These are phyloP conservation scores for Malurus alboscapulatus DNA, from an alignment of 2,113 vertebrate species.

Conservation along the genomic window DNA sequence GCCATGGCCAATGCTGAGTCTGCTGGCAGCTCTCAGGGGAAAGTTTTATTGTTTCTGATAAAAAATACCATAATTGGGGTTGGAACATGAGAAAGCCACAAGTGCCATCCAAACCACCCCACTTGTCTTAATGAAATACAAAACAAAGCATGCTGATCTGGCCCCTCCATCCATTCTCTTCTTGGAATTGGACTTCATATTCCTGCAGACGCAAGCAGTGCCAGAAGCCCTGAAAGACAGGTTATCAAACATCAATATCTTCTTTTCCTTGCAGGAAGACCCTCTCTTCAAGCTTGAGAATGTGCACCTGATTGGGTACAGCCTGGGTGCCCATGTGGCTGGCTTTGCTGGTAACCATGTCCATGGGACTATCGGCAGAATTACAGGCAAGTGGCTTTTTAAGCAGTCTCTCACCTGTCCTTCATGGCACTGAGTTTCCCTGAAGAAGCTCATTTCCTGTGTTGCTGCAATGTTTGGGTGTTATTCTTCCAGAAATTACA, in stretches of 20 bases:
- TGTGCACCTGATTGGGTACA: conserved; percentile 94
- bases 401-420: not conserved
- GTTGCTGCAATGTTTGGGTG: not conserved
- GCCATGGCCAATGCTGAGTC: not conserved
- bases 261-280: conserved; percentile 75
- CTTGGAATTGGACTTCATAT: not conserved
- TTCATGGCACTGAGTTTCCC: not conserved
- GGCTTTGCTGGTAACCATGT: conserved; percentile 89
- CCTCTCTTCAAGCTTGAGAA: conserved; percentile 77
- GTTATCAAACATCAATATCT: not conserved
- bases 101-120: not conserved
- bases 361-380: conserved; percentile 85
- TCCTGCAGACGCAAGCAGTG: not conserved
- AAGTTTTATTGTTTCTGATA: not conserved
- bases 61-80: accelerated
- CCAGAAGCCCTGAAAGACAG: not conserved
- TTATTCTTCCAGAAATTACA: not conserved
- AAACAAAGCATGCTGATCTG: accelerated
- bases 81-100: not conserved
- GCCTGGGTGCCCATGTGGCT: conserved; percentile 91
- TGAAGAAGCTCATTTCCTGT: not conserved
- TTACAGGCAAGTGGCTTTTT: conserved; percentile 80
- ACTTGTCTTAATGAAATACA: not conserved
- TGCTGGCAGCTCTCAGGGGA: not conserved
- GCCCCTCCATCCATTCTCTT: not conserved